These are phyloP conservation scores for Rhinella marina DNA, from an alignment of 2,797 vertebrate species.

Conservation along the genomic window DNA sequence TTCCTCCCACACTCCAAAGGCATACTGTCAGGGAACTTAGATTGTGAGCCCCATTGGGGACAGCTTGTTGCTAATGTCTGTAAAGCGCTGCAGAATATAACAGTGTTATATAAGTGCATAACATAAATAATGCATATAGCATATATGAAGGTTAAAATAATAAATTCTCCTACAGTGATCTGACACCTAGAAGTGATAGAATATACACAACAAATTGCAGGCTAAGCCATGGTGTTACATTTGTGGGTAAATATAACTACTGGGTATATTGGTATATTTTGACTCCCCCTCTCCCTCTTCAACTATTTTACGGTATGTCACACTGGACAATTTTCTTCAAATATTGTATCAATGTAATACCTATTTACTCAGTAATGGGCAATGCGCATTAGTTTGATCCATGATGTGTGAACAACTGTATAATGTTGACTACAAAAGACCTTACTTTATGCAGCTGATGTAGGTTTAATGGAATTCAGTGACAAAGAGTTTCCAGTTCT, in stretches of 20 bases:
- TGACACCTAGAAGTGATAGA: neutral
- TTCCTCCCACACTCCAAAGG: too few relatives aligned
- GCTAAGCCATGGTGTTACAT: neutral
- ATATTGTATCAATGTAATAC: slow-evolving; percentile 4
- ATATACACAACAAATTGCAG: neutral
- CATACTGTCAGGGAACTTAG: too few relatives aligned
- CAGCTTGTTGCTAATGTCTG: too few relatives aligned
- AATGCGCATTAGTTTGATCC: slow-evolving; percentile 30
- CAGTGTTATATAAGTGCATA: too few relatives aligned
- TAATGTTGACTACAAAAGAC: slow-evolving; percentile 20
- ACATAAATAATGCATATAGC: too few relatives aligned
- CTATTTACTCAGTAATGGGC: slow-evolving; percentile 37
- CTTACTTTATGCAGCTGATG: slow-evolving; percentile 23
- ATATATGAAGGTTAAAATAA: neutral
- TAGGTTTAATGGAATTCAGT: slow-evolving; percentile 44
- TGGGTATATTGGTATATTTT: neutral
- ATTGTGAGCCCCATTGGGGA: too few relatives aligned
- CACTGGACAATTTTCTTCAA: neutral
- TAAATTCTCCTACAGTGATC: neutral
- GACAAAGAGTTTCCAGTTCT: slow-evolving; percentile 41
- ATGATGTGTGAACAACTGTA: slow-evolving; percentile 26
- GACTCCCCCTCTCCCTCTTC: neutral
- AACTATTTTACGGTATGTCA: neutral
- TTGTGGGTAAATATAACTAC: neutral
- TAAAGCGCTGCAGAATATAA: too few relatives aligned